Conservation (phyloP, 2,888 invertebrate species). For the Gastrophysa polygoni region DNA sequence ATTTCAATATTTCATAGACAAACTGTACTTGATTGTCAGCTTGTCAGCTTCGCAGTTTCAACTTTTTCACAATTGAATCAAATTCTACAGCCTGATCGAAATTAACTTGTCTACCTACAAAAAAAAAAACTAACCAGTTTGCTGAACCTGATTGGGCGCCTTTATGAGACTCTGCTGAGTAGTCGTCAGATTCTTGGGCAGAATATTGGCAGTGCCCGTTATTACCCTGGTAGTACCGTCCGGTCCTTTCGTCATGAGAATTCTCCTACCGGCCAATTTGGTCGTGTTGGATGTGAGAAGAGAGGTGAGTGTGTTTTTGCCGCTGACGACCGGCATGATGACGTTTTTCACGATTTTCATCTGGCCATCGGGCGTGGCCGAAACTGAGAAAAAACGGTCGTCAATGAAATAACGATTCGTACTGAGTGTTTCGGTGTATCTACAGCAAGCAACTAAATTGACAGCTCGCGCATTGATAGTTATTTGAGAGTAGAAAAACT, state of each 20-base stretch:
- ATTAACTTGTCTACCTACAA: background rate
- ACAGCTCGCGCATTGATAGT: no score
- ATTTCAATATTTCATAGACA: no score
- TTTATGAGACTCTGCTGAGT: constrained; percentile 62
- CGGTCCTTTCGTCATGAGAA: constrained; percentile 77
- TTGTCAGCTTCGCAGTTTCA: no score
- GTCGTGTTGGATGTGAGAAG: constrained; percentile 67
- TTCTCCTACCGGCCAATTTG: constrained; percentile 71
- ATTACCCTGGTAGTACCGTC: constrained; percentile 72
- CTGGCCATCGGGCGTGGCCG: constrained; percentile 62
- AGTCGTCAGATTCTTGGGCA: constrained; percentile 59
- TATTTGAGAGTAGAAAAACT: no score
- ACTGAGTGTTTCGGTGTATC: background rate
- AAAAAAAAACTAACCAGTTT: constrained; percentile 44
- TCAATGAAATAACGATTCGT: background rate
- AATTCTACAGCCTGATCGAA: no score
- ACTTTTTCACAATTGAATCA: no score
- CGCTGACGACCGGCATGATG: constrained; percentile 63
- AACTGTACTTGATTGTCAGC: no score
- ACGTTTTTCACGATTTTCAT: constrained; percentile 71
- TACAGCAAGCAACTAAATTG: background rate
- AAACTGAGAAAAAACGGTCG: constrained; percentile 32
- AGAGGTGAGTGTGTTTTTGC: constrained; percentile 72
- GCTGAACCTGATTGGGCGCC: constrained; percentile 59
- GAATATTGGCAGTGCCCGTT: constrained; percentile 63